These are phyloP conservation scores for Aplochiton taeniatus DNA, from an alignment of 2,797 vertebrate genomes.

Conservation along the genomic window DNA sequence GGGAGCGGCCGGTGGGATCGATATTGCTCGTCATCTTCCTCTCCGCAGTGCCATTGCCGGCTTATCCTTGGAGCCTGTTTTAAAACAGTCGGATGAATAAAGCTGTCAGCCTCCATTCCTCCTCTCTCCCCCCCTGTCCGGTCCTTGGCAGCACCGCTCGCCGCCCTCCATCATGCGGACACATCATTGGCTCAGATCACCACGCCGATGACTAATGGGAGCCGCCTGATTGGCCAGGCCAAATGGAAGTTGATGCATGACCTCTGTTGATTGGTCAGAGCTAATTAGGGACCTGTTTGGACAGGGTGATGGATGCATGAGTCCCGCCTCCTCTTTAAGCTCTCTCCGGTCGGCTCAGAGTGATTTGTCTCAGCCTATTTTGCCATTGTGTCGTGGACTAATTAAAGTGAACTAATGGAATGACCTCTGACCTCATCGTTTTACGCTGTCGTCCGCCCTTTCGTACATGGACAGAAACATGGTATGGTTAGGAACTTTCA, in stretches of 20 bases:
- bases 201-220: constrained; percentile 71
- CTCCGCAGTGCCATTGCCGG: constrained; percentile 72
- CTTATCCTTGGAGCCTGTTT: constrained; percentile 85
- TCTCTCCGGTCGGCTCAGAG: constrained; percentile 36
- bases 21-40: constrained; percentile 72
- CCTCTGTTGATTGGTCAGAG: constrained; percentile 67
- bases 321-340: constrained; percentile 39
- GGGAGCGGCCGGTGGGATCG: constrained; percentile 58
- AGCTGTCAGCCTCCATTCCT: constrained; percentile 88
- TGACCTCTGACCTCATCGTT: constrained; percentile 16
- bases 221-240: constrained; percentile 70
- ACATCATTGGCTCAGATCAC: constrained; percentile 72
- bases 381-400: constrained; percentile 56
- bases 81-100: constrained; percentile 89
- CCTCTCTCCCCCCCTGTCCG: constrained; percentile 52
- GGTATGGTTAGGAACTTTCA: background rate
- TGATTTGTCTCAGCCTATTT: constrained; percentile 63
- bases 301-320: constrained; percentile 60
- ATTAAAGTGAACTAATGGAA: constrained; percentile 69
- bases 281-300: constrained; percentile 66
- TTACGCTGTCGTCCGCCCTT: constrained; percentile 15
- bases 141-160: constrained; percentile 53
- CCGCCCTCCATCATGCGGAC: constrained; percentile 75
- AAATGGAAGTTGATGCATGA: constrained; percentile 73
- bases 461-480: constrained; percentile 4